Conservation (phyloP, 2,888 invertebrate species). For the Rhagophthalmus giganteus region DNA sequence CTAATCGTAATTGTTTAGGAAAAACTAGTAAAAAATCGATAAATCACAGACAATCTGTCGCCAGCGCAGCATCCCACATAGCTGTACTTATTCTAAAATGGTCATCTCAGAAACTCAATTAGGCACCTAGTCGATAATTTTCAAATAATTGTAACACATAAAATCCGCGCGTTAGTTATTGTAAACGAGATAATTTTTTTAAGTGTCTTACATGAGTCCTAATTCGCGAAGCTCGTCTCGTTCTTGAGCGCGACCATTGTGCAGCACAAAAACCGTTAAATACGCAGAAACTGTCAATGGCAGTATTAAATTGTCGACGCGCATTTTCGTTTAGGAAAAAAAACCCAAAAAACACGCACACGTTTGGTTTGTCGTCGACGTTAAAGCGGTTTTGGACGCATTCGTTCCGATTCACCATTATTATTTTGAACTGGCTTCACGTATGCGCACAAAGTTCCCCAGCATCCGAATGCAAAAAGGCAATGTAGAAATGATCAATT, state of each 20-base stretch:
- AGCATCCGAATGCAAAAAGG: too few relatives aligned
- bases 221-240: background rate
- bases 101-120: too few relatives aligned
- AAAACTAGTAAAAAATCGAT: slow-evolving; percentile 19
- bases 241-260: background rate
- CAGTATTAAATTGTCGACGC: too few relatives aligned
- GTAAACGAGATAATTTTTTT: background rate
- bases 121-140: too few relatives aligned
- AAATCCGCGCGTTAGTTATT: background rate
- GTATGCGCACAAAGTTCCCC: background rate
- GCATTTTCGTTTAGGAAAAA: too few relatives aligned
- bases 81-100: too few relatives aligned
- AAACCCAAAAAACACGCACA: too few relatives aligned
- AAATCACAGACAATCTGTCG: slow-evolving; percentile 21
- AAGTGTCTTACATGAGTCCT: background rate
- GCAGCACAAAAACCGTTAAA: background rate
- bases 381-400: background rate
- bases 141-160: background rate
- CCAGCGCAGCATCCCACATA: slow-evolving; percentile 19
- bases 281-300: too few relatives aligned
- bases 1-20: background rate
- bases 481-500: too few relatives aligned
- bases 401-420: background rate
- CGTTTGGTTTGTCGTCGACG: too few relatives aligned
- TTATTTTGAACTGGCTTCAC: background rate